phyloP scores from a whole-genome alignment of 2,797 vertebrate species.

The Tangara arthus region DNA sequence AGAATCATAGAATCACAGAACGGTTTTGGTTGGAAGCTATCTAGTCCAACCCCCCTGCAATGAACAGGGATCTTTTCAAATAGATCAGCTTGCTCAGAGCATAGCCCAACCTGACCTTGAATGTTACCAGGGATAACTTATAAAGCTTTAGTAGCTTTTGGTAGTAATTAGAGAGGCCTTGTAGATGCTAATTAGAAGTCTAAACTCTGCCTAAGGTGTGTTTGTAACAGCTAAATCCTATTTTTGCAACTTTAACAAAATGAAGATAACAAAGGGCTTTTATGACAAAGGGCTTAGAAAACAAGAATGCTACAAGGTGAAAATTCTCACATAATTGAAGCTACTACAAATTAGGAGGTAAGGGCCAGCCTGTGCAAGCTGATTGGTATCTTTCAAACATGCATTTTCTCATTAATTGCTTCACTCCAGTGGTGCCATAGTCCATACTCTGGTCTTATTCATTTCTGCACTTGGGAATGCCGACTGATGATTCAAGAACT shows the following conservation, averaged over 20 bases:
- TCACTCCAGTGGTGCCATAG: not conserved
- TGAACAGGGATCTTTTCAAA: not conserved
- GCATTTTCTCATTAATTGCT: not conserved
- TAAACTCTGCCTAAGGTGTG: not conserved
- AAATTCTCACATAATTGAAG: not conserved
- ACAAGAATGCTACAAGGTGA: not conserved
- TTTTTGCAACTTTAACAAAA: not conserved
- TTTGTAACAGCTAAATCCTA: not conserved
- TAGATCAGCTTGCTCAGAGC: not conserved
- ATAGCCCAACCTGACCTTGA: not conserved
- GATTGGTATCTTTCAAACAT: not conserved
- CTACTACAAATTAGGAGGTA: not conserved
- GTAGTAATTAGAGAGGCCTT: not conserved
- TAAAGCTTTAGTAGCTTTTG: not conserved
- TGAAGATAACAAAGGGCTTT: not conserved
- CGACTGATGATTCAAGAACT: not conserved
- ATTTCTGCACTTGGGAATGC: not conserved
- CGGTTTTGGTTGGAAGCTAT: not conserved
- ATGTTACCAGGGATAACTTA: not conserved
- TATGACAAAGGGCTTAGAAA: not conserved
- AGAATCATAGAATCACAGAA: not conserved
- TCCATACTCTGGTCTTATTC: not conserved
- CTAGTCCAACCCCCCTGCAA: not conserved
- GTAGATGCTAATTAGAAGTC: not conserved
- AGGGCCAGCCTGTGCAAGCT: not conserved